Conservation (phyloP, 2,113 vertebrate species). For the Hippocampus barbouri region DNA sequence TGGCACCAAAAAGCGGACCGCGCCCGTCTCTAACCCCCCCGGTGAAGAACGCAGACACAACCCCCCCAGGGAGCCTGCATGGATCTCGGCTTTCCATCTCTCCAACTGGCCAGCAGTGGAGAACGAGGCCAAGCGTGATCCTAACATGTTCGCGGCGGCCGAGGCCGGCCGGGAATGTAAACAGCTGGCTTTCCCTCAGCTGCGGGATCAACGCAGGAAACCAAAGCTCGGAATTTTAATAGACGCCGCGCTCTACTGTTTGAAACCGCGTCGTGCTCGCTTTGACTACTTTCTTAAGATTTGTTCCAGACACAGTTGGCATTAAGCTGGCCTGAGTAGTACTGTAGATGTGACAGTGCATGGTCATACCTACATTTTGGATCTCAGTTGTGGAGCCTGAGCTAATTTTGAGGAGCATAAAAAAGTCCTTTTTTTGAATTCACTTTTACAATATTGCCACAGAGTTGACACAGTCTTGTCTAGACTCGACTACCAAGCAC, state of each 20-base stretch:
- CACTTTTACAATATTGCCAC: no score
- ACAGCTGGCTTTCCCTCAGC: constrained; percentile 57
- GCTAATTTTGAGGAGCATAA: neutral
- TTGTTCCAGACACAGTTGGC: neutral
- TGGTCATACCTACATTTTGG: neutral
- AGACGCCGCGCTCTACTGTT: constrained; percentile 26
- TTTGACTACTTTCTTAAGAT: neutral
- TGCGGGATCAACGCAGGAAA: constrained; percentile 62
- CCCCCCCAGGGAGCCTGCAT: constrained; percentile 37
- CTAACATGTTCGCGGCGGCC: constrained; percentile 30
- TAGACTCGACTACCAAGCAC: no score
- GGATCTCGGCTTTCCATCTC: constrained; percentile 33
- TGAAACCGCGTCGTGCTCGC: constrained; percentile 47
- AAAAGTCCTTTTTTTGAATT: no score
- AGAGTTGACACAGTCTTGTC: no score
- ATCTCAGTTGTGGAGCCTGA: neutral
- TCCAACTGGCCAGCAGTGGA: constrained; percentile 44
- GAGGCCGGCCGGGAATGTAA: constrained; percentile 46
- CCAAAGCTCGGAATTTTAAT: constrained; percentile 56
- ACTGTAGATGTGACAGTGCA: neutral
- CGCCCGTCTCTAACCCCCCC: constrained; percentile 30
- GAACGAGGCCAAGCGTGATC: constrained; percentile 41
- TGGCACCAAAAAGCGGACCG: constrained; percentile 40
- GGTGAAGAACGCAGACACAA: constrained; percentile 31
- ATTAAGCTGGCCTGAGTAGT: neutral